A percentile compares a stretch with the other conserved stretches of the same genome.
These are phyloP conservation scores for Atlantisia rogersi DNA, from an alignment of 2,113 vertebrate species.

Conservation along the genomic window DNA sequence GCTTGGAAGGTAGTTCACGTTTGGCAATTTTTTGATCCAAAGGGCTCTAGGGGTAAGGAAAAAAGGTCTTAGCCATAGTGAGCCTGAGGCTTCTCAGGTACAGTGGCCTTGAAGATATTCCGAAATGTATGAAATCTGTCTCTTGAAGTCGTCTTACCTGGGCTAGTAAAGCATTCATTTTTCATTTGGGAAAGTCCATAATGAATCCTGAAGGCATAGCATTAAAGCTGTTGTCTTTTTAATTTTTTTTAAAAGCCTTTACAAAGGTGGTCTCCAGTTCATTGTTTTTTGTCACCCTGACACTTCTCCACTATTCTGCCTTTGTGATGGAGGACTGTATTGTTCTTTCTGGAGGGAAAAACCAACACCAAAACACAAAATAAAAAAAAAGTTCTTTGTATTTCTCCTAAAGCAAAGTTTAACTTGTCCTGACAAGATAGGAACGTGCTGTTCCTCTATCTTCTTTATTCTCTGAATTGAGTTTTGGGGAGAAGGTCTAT, in stretches of 20 bases:
- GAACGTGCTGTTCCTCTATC: not conserved
- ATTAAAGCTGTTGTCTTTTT: not conserved
- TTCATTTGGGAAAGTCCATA: not conserved
- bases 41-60: not conserved
- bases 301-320: not conserved
- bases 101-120: not conserved
- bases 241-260: not conserved
- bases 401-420: not conserved
- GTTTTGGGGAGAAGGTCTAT: not conserved
- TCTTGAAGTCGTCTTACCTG: not conserved
- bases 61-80: not conserved
- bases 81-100: not conserved
- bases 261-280: fast-evolving
- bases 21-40: not conserved
- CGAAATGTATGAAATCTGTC: not conserved
- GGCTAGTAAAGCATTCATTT: not conserved
- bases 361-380: not conserved
- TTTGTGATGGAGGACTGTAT: not conserved
- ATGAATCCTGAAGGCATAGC: no score
- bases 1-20: not conserved
- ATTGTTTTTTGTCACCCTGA: not conserved
- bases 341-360: not conserved
- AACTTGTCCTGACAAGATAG: not conserved
- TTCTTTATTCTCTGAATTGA: not conserved
- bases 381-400: not conserved